Base-by-base conservation (phyloP, 2,888 invertebrate species). In the Drosophila mulleri region DNA sequence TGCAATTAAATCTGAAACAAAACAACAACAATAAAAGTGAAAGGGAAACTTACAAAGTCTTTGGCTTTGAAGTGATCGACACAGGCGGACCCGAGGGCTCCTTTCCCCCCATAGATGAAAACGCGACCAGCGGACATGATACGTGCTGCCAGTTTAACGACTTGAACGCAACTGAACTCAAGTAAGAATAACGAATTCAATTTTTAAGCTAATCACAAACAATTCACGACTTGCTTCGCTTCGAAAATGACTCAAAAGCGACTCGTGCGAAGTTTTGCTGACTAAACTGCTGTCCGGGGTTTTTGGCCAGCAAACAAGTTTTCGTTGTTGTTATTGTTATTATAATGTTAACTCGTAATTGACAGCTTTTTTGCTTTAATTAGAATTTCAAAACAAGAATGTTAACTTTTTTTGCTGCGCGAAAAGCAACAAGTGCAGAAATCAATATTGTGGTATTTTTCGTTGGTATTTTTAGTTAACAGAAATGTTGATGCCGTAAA, bases 21-120 rank as follows among this genome's bases (percentile, higher is more conserved):
- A 44, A 39, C 37, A 37, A 39, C 3, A 44, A 44, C 11, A 18
- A 37, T 14, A 11, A 63, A 78, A 80, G 78, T 81, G 78, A 83
- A 83, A 80, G 82, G 82, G 57, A 35, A 35, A 93, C 95, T 94
- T 94, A 97, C 97, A 94, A 96, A 99, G 92, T 97, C 97, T 65
- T 97, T 96, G 2, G 96, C 94, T 93, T 98, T 98, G 92, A 99
- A 98, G 91, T 96, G 95, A 29, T 96, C 95, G 18, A 99, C 96
- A 91, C 97, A 96, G 48, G 96, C 96, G 3, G 97, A 96, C 54
- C 99, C 99, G 61, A 99, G 94, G 54, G 99, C 99, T 72, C 99
- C 99, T 92, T 96, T 96, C 45, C 99, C 99, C 67, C 99, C 99
- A 92, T 99, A 99, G 82, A 99, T 95, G 70, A 99, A 93, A 75